Base-by-base conservation (phyloP, 2,888 invertebrate species). In the Tillus elongatus region DNA sequence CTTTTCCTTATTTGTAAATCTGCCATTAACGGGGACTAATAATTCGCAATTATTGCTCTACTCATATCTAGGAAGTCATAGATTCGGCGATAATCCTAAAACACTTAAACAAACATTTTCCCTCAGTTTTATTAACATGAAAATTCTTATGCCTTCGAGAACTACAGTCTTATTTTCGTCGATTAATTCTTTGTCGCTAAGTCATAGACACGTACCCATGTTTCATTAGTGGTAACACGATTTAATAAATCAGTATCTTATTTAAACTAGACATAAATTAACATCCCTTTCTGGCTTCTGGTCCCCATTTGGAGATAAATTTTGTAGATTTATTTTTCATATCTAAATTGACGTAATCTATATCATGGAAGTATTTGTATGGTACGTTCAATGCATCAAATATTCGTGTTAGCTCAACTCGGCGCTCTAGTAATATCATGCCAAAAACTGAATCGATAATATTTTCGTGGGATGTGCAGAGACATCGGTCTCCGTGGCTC, bases 21-120 rank as follows among this genome's bases (percentile, higher is more conserved):
- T 11, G 15, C 11, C 12, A 39, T 24, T 39, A 34, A 30, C 13
- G 34, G 34, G 13, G 35, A 39, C 34, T 39, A 39, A 15, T 34
- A 39, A 16, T 19, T 24, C 15, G n/a, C 35, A 29, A 13, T 39
- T 35, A 39, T 38, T 26, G 38, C 24, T 31, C 28, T 35, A n/a
- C 30, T 12, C 30, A 30, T 35, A 26, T 34, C 27, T 9, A 34
- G 27, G 11, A 4, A 33, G 15, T 19, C 24, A 19, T 16, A 16
- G 12, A 31, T 30, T 37, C 37, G 28, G 33, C 13, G 16, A 15
- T 13, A 31, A 33, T 33, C 28, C 28, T 33, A 37, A 37, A 19
- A 37, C 31, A 24, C 26, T 32, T 24, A 26, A 26, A 27, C 32
- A 31, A 30, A 15, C 14, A 14, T 15, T 31, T 15, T 36, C 31